phyloP scores from a whole-genome alignment of 2,797 vertebrate species.

The Poecilia velifera region DNA sequence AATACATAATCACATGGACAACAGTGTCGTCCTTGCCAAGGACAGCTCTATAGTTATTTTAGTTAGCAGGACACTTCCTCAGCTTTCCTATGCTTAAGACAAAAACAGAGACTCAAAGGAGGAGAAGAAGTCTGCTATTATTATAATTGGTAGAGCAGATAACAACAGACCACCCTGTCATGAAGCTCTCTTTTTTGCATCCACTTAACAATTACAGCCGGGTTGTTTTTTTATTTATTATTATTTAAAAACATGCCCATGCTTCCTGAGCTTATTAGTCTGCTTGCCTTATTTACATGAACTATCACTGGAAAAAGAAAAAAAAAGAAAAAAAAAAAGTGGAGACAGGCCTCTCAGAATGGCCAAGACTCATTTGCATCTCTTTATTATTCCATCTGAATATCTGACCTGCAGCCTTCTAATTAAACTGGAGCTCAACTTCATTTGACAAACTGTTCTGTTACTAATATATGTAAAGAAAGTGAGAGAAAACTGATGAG shows the following conservation, averaged over 20 bases:
- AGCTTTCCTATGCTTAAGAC: conserved; percentile 5
- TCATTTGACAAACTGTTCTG: not conserved
- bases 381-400: conserved; percentile 37
- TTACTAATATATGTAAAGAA: conserved; percentile 1
- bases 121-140: too few relatives aligned
- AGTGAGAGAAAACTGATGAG: not conserved
- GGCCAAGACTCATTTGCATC: conserved; percentile 40
- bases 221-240: not conserved
- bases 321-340: not conserved
- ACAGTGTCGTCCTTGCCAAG: conserved; percentile 27
- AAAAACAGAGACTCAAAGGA: conserved; percentile 1
- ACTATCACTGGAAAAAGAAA: conserved; percentile 19
- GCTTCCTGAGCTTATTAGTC: conserved; percentile 21
- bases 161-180: not conserved
- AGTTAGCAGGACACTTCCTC: conserved; percentile 15
- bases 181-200: not conserved
- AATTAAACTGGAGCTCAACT: conserved; percentile 10
- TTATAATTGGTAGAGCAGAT: not conserved
- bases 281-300: conserved; percentile 25
- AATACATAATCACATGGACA: conserved; percentile 28
- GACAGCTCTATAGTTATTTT: not conserved
- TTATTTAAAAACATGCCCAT: conserved; percentile 27
- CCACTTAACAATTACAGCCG: conserved; percentile 18
- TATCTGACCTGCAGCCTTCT: conserved; percentile 27
- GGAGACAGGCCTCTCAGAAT: not conserved